Conservation (phyloP, 92 coral and sea anemone genomes). For the Bergia sp. region DNA sequence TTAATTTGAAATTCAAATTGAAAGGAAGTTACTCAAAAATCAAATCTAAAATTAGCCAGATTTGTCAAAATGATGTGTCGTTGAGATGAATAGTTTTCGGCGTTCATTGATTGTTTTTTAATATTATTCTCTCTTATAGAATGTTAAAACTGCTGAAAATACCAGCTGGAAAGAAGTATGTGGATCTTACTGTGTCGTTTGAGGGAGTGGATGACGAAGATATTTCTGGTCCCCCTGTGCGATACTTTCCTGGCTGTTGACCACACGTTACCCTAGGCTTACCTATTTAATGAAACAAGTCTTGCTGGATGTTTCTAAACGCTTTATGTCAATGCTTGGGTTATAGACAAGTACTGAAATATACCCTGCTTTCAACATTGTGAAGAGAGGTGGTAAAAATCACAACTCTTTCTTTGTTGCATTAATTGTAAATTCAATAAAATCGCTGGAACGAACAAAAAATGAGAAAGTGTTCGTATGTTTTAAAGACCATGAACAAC, state of each 20-base stretch:
- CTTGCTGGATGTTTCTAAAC: too few species aligned
- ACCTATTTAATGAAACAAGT: too few species aligned
- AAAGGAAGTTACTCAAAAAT: too few species aligned
- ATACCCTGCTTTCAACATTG: not conserved
- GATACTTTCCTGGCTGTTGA: conserved; percentile 68
- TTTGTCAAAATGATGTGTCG: too few species aligned
- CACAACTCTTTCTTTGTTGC: not conserved
- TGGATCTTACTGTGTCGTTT: conserved; percentile 89
- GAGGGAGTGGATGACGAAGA: conserved; percentile 79
- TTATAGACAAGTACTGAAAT: not conserved
- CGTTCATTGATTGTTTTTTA: not conserved
- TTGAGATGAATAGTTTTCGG: not conserved
- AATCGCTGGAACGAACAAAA: not conserved
- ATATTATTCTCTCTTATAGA: not conserved
- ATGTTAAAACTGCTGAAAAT: conserved; percentile 81
- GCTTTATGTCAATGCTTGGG: too few species aligned
- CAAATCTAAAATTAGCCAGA: not conserved
- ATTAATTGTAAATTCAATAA: not conserved
- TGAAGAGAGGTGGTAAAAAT: too few species aligned
- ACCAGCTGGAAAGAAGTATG: conserved; percentile 70
- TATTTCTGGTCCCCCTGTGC: conserved; percentile 91
- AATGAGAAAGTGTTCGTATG: not conserved
- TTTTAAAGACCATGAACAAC: too few species aligned
- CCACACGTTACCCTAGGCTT: not conserved
- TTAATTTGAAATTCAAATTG: too few species aligned